Evolutionary conservation across 2,888 invertebrate species (phyloP).

Genomic region (Drosophila atripex): DNA sequence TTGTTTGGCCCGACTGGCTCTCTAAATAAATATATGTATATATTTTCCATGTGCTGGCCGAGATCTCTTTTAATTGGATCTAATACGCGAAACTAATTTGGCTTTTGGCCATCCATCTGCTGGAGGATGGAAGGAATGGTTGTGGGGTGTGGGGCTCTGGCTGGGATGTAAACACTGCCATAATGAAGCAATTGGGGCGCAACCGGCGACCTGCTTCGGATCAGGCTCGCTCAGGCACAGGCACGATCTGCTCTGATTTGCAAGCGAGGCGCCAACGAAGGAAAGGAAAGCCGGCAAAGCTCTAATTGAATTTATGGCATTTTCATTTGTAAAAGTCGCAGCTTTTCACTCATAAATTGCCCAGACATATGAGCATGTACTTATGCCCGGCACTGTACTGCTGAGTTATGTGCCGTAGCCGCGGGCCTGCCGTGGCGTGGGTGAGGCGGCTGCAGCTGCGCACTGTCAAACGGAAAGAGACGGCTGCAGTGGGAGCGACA

Average conservation of each 20-base stretch:
- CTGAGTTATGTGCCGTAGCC: slow-evolving; percentile 62
- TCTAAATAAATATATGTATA: slow-evolving; percentile 56
- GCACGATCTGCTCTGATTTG: slow-evolving; percentile 71
- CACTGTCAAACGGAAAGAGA: slow-evolving; percentile 39
- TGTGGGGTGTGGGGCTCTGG: background rate
- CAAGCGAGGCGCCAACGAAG: slow-evolving; percentile 45
- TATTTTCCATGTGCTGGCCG: slow-evolving; percentile 44
- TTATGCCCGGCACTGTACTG: slow-evolving; percentile 30
- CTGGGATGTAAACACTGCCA: slow-evolving; percentile 4
- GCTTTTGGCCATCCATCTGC: slow-evolving; percentile 32
- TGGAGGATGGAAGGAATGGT: slow-evolving; percentile 25
- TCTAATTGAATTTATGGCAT: slow-evolving; percentile 77
- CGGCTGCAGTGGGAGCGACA: slow-evolving; percentile 19
- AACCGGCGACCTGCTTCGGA: slow-evolving; percentile 62
- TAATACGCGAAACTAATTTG: slow-evolving; percentile 74
- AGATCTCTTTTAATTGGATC: slow-evolving; percentile 58
- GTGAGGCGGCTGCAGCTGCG: slow-evolving; percentile 75
- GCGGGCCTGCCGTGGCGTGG: slow-evolving; percentile 64
- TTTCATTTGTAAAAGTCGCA: slow-evolving; percentile 68
- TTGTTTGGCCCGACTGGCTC: slow-evolving; percentile 33
- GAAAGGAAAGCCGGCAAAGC: slow-evolving; percentile 22
- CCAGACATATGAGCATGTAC: slow-evolving; percentile 55
- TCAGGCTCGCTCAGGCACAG: slow-evolving; percentile 15
- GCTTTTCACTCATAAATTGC: slow-evolving; percentile 76
- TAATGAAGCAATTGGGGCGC: slow-evolving; percentile 59